Base-by-base conservation (phyloP, 2,797 vertebrate genomes). In the Poliocrania exsul region DNA sequence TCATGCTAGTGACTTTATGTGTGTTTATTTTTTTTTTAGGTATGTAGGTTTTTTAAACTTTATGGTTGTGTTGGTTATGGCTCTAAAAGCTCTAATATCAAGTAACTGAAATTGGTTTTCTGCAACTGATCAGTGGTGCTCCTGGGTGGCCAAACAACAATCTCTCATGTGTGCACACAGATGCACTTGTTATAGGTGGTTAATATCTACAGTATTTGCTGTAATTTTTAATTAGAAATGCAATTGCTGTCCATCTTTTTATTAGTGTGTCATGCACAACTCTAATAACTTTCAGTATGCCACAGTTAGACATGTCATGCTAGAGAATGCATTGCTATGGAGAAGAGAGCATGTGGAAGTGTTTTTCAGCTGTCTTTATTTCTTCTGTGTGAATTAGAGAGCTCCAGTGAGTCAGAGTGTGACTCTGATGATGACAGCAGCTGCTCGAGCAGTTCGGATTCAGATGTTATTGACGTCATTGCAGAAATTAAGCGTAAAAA, bases 401-500 rank as follows among this genome's bases (percentile, higher is more conserved):
- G 98, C 96, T 99, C 99, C 96, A 99, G 98, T 42, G 99, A 99
- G 3, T 99, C 99, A 0, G 99, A 99, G 6, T 99, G 99, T 19
- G 99, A 99, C 85, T 99, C 99, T 0, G 99, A 99, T 3, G 98
- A 98, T 46, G 99, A 99, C 94, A 98, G 98, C 97, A 99, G 99
- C 96, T 99, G 99, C 96, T 99, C 99, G 62, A 99, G 98, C 95
- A 98, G 99, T 97, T 99, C 99, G 0, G 99, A 99, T 97, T 99
- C 99, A 0, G 99, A 99, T 53, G 98, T 99, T 16, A 99, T 99
- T 46, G 99, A 99, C 10, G 99, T 99, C 95, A 99, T 99, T 19
- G 99, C 99, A 5, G 99, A 99, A 98, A 99, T 99, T 95, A 99
- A 99, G 94, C 98, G 99, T 71, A 99, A 99, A 92, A 99, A 99